Percentiles rank a stretch among this genome's conserved stretches.
These are phyloP conservation scores for Pseudochaenichthys georgianus DNA, from an alignment of 2,797 vertebrate genomes.

Conservation along the genomic window DNA sequence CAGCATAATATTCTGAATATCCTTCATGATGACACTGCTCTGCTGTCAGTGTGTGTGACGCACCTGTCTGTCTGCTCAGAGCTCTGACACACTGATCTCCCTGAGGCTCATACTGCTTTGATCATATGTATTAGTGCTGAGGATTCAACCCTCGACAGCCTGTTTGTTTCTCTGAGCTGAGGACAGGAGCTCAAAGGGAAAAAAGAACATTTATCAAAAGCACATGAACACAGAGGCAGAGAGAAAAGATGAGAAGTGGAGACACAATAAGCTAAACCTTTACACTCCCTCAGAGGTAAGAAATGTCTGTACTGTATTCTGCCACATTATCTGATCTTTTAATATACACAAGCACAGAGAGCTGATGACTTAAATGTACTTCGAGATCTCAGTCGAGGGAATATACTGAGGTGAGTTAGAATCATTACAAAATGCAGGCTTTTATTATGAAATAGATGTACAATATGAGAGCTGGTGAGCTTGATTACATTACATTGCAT, in stretches of 20 bases:
- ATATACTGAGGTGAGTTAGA: background rate
- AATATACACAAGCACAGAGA: background rate
- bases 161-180: constrained; percentile 51
- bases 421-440: background rate
- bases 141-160: constrained; percentile 18
- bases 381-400: background rate
- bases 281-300: constrained; percentile 3
- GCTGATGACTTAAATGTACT: background rate
- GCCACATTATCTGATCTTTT: background rate
- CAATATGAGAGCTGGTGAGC: background rate
- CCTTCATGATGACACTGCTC: constrained; percentile 21
- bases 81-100: constrained; percentile 35
- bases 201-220: constrained; percentile 32
- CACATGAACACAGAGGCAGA: constrained; percentile 30
- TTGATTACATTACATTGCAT: too few species aligned
- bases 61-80: constrained; percentile 35
- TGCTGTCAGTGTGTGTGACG: constrained; percentile 6
- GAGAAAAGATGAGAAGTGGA: constrained; percentile 13
- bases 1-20: constrained; percentile 5
- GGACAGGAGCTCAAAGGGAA: constrained; percentile 16
- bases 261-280: constrained; percentile 27
- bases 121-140: constrained; percentile 39
- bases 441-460: background rate
- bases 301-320: background rate
- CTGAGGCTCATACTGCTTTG: constrained; percentile 39